Percentiles rank a stretch among this genome's conserved stretches.
phyloP scores from a whole-genome alignment of 2,113 vertebrate species.

The Chascanopsetta lugubris region DNA sequence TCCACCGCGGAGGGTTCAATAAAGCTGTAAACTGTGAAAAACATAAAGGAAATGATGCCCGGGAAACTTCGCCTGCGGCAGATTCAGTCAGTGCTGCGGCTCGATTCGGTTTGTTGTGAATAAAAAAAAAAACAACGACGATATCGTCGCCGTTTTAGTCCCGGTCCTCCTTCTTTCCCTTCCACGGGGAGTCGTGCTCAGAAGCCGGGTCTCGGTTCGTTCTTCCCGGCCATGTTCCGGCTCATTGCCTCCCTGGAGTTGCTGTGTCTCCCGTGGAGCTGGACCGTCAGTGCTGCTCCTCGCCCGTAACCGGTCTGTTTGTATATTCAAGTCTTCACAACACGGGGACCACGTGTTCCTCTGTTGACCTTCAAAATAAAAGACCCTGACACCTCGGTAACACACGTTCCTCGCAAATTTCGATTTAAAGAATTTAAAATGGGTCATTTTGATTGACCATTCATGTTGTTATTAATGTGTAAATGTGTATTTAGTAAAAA shows the following conservation, averaged over 20 bases:
- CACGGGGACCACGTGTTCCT: neutral
- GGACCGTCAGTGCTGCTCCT: constrained; percentile 28
- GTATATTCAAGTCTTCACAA: neutral
- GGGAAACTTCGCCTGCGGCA: neutral
- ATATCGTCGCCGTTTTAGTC: neutral
- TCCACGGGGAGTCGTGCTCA: neutral
- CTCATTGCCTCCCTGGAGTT: neutral
- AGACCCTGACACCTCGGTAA: neutral
- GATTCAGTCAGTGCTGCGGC: neutral
- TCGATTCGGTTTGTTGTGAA: no score
- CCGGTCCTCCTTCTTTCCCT: neutral
- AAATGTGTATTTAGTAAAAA: no score
- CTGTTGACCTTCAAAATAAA: constrained; percentile 55
- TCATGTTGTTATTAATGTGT: no score
- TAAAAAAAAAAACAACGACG: no score
- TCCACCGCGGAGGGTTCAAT: no score
- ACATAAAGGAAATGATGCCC: neutral
- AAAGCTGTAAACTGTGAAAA: no score
- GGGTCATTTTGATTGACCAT: no score
- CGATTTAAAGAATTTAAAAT: no score
- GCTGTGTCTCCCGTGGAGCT: constrained; percentile 32
- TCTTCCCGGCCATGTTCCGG: constrained; percentile 4
- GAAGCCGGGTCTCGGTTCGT: neutral
- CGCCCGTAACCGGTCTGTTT: constrained; percentile 12
- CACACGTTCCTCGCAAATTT: no score